These are phyloP conservation scores for Phyto melanocephala DNA, from an alignment of 2,888 invertebrate genomes.

Conservation along the genomic window DNA sequence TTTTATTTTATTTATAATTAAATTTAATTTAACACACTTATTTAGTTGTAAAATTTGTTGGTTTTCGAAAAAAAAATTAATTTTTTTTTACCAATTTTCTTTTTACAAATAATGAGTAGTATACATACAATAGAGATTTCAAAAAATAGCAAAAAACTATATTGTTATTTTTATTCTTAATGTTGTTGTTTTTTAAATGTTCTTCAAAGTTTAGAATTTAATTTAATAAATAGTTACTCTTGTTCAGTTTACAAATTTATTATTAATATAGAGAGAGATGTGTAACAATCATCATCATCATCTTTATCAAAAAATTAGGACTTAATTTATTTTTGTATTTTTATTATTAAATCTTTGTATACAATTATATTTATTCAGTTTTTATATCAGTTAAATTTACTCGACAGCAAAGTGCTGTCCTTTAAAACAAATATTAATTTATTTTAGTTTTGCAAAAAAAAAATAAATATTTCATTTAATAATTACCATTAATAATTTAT, in stretches of 20 bases:
- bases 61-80: not conserved
- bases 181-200: slow-evolving; percentile 20
- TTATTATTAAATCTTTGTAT: slow-evolving; percentile 9
- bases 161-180: slow-evolving; percentile 32
- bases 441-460: slow-evolving; percentile 38
- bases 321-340: slow-evolving; percentile 44
- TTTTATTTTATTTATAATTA: slow-evolving; percentile 14
- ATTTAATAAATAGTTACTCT: slow-evolving; percentile 53
- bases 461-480: slow-evolving; percentile 24
- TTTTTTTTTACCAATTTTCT: slow-evolving; percentile 29
- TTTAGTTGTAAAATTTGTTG: slow-evolving; percentile 14
- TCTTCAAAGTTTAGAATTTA: slow-evolving; percentile 34
- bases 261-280: slow-evolving; percentile 13
- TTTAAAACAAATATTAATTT: slow-evolving; percentile 39
- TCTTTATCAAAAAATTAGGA: slow-evolving; percentile 43
- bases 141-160: slow-evolving; percentile 53
- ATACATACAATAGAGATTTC: slow-evolving; percentile 51
- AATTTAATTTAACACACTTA: not conserved
- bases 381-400: slow-evolving; percentile 33
- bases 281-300: slow-evolving; percentile 28
- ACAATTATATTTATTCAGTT: slow-evolving; percentile 22
- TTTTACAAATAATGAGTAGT: slow-evolving; percentile 42
- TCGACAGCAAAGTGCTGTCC: slow-evolving; percentile 52
- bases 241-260: slow-evolving; percentile 48
- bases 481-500: slow-evolving; percentile 18